Base-by-base conservation (phyloP, 2,888 invertebrate species). In the Malacosoma neustria region DNA sequence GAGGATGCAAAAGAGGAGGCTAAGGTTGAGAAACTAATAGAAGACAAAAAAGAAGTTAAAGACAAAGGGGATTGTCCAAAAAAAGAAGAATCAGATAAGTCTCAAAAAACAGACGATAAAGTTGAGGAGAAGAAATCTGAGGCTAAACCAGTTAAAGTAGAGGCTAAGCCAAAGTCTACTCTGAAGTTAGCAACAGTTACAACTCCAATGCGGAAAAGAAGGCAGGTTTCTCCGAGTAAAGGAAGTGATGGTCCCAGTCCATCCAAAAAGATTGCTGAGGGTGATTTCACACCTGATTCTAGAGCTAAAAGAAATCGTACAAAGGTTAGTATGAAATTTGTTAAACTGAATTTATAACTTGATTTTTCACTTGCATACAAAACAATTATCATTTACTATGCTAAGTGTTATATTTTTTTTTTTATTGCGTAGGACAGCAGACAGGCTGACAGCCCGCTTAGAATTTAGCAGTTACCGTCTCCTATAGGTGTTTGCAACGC, bases 161-260 rank as follows among this genome's bases (percentile, higher is more conserved):
- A 81, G 45, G 54, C 59, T 13, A 69, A 71, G 44, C 80, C 87
- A 1, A 87, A 82, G 45, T 80, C 88, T 1, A 87, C 87, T 3
- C 51, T 87, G 51, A 88, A 88, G 53, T 51, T 87, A 55, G 87
- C 88, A 0, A 88, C 89, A 4, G 87, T 87, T 22, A 88, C 88
- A 11, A 87, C 88, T 1, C 86, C 87, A 12, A 80, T 87, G 48
- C 77, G 84, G 38, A 87, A 87, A 56, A 71, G 89, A 50, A 86
- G 89, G 60, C 81, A 87, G 36, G 73, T 82, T 35, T 80, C 82
- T 5, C 82, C 84, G 0, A 76, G 65, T 37, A 67, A 72, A 45
- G 65, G 69, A 29, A 50, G 44, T 37, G 84, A 84, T 34, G 76
- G 75, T 0, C 54, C 69, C 6, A 71, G 59, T 38, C 54, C 73